phyloP scores from a whole-genome alignment of 2,797 vertebrate species.

The Phrynocephalus vlangalii region DNA sequence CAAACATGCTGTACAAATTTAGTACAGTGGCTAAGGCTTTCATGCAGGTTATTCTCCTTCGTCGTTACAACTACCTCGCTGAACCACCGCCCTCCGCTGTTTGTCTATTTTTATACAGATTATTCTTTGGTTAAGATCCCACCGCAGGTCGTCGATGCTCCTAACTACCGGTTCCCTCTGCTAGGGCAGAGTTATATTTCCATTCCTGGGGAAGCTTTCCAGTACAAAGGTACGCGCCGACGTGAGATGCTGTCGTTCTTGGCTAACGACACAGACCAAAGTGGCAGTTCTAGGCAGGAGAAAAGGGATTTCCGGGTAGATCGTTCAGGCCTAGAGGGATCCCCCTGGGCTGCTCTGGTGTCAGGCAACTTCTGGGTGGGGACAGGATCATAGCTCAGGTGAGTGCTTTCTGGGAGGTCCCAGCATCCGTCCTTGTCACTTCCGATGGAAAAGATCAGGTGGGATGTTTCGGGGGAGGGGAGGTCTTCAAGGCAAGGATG shows the following conservation, averaged over 20 bases:
- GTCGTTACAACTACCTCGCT: background rate
- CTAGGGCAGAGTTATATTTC: constrained; percentile 90
- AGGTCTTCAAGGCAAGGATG: fast-evolving
- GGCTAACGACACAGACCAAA: no score
- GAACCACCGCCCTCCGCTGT: background rate
- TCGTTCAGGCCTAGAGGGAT: no score
- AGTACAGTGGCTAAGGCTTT: background rate
- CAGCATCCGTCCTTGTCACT: no score
- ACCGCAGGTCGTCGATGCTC: constrained; percentile 80
- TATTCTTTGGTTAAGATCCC: constrained; percentile 89
- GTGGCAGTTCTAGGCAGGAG: background rate
- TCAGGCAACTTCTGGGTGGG: no score
- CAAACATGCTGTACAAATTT: background rate
- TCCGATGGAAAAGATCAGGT: no score
- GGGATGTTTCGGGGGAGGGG: background rate
- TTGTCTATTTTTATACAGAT: constrained; percentile 78
- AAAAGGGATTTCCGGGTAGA: no score
- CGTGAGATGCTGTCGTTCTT: fast-evolving
- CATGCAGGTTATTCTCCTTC: background rate
- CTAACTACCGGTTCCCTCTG: constrained; percentile 90
- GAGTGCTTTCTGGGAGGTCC: no score
- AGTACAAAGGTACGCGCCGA: constrained; percentile 82
- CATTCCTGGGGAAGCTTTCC: constrained; percentile 90
- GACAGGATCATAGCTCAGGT: no score
- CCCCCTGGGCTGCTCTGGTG: no score